Percentiles rank a stretch among this genome's conserved stretches.
phyloP scores from a whole-genome alignment of 2,113 vertebrate genomes.

The Phalacrocorax brasilianus region DNA sequence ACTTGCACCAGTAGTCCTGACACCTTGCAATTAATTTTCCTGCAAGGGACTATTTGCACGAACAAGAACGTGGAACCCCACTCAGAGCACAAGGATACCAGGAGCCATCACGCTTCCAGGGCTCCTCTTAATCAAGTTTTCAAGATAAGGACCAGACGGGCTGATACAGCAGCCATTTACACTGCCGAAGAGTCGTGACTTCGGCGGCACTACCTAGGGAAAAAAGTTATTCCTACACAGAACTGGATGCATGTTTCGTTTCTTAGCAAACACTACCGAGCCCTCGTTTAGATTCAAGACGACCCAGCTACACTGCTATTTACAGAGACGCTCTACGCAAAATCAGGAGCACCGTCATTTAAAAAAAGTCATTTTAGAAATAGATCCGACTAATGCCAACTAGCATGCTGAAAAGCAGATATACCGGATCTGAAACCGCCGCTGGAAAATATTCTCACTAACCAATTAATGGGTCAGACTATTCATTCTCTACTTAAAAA shows the following conservation, averaged over 20 bases:
- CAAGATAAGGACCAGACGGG: background rate
- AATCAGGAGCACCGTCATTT: accelerated
- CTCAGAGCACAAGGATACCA: too few species aligned
- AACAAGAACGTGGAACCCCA: accelerated
- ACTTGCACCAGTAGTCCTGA: accelerated
- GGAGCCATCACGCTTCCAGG: too few species aligned
- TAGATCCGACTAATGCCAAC: background rate
- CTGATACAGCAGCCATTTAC: background rate
- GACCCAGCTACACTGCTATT: too few species aligned
- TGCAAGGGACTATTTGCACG: accelerated
- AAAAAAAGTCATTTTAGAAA: background rate
- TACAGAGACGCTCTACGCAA: background rate
- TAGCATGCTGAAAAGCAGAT: background rate
- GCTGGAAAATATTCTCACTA: background rate
- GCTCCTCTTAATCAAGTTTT: too few species aligned
- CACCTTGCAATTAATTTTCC: accelerated
- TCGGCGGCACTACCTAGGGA: background rate
- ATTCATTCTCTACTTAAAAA: background rate
- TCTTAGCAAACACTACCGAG: accelerated
- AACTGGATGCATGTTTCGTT: background rate
- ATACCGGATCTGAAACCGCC: background rate
- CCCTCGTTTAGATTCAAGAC: background rate
- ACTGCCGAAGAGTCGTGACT: accelerated
- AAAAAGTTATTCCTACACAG: background rate
- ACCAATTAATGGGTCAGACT: accelerated